Evolutionary conservation across 2,888 invertebrate genomes (phyloP), one percentile per base, ranked within the genome.

Genomic region (Patella ulyssiponensis): DNA sequence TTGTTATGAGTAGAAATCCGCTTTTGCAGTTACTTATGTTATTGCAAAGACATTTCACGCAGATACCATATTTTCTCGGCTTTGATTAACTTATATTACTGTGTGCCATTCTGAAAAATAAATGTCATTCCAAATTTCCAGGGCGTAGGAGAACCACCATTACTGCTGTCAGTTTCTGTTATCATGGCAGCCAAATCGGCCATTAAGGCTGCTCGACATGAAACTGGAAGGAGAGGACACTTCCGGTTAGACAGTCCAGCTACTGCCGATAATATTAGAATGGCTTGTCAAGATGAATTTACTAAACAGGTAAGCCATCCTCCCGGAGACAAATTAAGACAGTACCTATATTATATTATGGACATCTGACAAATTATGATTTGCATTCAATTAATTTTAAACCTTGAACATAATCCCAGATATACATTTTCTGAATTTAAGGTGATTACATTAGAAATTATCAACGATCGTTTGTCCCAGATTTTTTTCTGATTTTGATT

Each of bases 71-170:
- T 71, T 71, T 71, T 23, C 11, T 71, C 20, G 20, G 17, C 33
- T 71, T 17, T 27, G 15, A 1, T 71, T 17, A 33, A 20, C 20
- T 23, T 5, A n/a, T n/a, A n/a, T n/a, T n/a, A 20, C 15, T 3
- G 71, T 23, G 1, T 15, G 17, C 3, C 23, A 71, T 23, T 5
- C 33, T 23, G 33, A 33, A 20, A 17, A 71, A 33, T 20, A 20
- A 33, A 44, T n/a, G 53, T 2, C 51, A 52, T 27, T 23, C n/a
- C 15, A 72, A 58, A 53, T 71, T 79, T 93, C 9, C 87, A 97
- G 96, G 98, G 97, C 80, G 95, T 98, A 58, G 98, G 98, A 0
- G 98, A 99, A 91, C 98, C 98, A 0, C 98, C 98, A 0, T 92
- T 98, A 7, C 97, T 98, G 90, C 93, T 98, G 82, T 96, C 97